Percentiles rank a stretch among this genome's conserved stretches.
Conservation (phyloP, 1,140 invertebrate species). For the Drosophila rufa region DNA sequence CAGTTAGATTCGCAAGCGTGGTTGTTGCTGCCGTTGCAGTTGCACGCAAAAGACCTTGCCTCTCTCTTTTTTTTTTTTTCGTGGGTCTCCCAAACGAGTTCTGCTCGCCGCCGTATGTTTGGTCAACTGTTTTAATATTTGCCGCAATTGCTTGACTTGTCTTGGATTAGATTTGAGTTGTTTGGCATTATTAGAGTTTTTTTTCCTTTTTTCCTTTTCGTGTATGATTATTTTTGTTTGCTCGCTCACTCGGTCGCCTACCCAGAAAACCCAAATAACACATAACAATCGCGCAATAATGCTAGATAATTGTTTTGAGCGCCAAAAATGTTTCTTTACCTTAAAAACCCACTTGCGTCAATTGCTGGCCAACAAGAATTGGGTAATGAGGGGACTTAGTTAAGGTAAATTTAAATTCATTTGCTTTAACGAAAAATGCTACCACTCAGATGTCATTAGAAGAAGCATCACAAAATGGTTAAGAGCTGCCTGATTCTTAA, state of each 20-base stretch:
- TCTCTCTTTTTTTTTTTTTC: slow-evolving; percentile 65
- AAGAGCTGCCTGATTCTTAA: background rate
- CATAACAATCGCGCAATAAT: slow-evolving; percentile 56
- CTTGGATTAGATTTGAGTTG: slow-evolving; percentile 69
- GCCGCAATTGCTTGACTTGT: slow-evolving; percentile 59
- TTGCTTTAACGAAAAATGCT: slow-evolving; percentile 20
- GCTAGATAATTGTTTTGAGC: slow-evolving; percentile 41
- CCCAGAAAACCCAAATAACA: slow-evolving; percentile 46
- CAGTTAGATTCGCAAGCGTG: slow-evolving; percentile 67
- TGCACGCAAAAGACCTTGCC: slow-evolving; percentile 80
- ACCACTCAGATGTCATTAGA: slow-evolving; percentile 9
- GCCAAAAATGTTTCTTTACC: slow-evolving; percentile 23
- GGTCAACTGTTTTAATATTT: slow-evolving; percentile 79
- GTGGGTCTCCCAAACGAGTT: slow-evolving; percentile 63
- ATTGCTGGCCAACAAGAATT: slow-evolving; percentile 28
- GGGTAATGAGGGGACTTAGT: slow-evolving; percentile 37
- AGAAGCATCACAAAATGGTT: slow-evolving; percentile 3
- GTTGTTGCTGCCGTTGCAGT: slow-evolving; percentile 46
- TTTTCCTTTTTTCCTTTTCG: slow-evolving; percentile 6
- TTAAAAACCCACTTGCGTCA: slow-evolving; percentile 34
- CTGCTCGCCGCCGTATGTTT: slow-evolving; percentile 38
- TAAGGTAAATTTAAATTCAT: slow-evolving; percentile 35
- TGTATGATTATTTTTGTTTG: slow-evolving; percentile 43
- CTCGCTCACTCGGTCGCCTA: slow-evolving; percentile 23
- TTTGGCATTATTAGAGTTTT: slow-evolving; percentile 27